These are phyloP conservation scores for Sarcophaga bullata DNA, from an alignment of 1,140 invertebrate genomes.

Conservation along the genomic window DNA sequence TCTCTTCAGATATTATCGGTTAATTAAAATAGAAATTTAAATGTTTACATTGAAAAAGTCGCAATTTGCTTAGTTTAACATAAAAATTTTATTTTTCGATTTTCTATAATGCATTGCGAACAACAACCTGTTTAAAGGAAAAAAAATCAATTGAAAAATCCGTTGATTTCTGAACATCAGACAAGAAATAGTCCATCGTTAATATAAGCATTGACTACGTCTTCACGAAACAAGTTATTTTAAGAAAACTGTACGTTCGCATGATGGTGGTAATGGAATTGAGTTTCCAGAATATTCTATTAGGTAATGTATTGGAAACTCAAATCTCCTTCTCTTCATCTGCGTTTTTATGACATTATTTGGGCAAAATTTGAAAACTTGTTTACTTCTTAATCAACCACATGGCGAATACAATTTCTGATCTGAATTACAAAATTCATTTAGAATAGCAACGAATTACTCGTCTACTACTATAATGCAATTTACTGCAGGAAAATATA, in stretches of 20 bases:
- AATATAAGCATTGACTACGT: not conserved
- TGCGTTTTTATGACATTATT: constrained; percentile 36
- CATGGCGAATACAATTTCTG: constrained; percentile 28
- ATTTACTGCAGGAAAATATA: not conserved
- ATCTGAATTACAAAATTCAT: constrained; percentile 35
- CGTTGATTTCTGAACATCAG: not conserved
- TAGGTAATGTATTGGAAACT: constrained; percentile 5
- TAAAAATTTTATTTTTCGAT: constrained; percentile 6
- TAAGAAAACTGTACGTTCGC: not conserved
- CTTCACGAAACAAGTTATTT: not conserved
- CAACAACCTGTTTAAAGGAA: constrained; percentile 11
- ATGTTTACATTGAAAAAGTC: constrained; percentile 8
- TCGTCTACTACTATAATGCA: too few species aligned
- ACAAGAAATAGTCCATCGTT: not conserved
- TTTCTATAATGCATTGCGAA: not conserved
- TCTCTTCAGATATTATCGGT: not conserved
- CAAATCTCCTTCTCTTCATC: not conserved
- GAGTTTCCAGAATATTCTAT: not conserved
- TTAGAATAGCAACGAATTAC: not conserved
- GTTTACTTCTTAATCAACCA: constrained; percentile 37
- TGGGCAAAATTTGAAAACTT: not conserved
- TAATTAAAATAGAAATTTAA: not conserved
- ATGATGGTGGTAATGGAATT: not conserved
- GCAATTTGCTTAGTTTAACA: not conserved
- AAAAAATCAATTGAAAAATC: not conserved